These are phyloP conservation scores for Vidua macroura DNA, from an alignment of 2,113 vertebrate genomes.

Conservation along the genomic window DNA sequence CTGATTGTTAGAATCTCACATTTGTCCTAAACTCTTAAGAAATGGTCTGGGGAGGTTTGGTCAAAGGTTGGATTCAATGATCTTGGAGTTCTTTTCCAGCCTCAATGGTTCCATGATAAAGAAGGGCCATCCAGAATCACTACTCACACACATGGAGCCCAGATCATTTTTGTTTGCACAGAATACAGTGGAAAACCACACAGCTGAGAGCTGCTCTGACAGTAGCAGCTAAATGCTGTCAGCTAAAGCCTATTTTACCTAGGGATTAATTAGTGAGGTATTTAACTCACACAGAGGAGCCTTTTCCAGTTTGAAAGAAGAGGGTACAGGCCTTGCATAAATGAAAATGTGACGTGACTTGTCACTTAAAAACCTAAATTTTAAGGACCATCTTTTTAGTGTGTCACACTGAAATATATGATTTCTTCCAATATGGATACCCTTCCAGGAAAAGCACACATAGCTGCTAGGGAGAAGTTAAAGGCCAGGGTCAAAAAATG, in stretches of 20 bases:
- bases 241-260: neutral
- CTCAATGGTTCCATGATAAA: neutral
- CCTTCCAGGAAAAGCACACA: neutral
- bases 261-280: slow-evolving; percentile 12
- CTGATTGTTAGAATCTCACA: neutral
- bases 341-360: neutral
- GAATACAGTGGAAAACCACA: neutral
- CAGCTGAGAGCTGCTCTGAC: neutral
- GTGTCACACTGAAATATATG: neutral
- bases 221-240: neutral
- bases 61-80: neutral
- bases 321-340: neutral
- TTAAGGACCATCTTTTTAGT: neutral
- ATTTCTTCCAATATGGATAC: neutral
- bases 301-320: neutral
- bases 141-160: neutral
- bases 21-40: neutral
- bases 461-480: neutral
- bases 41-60: neutral
- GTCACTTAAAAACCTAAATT: neutral
- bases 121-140: neutral
- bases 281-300: neutral
- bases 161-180: neutral
- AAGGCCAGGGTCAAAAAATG: neutral
- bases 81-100: neutral